A percentile compares a stretch with the other conserved stretches of the same genome.
Evolutionary conservation across 2,113 vertebrate genomes (phyloP).

Genomic region (Dicrurus megarhynchus): DNA sequence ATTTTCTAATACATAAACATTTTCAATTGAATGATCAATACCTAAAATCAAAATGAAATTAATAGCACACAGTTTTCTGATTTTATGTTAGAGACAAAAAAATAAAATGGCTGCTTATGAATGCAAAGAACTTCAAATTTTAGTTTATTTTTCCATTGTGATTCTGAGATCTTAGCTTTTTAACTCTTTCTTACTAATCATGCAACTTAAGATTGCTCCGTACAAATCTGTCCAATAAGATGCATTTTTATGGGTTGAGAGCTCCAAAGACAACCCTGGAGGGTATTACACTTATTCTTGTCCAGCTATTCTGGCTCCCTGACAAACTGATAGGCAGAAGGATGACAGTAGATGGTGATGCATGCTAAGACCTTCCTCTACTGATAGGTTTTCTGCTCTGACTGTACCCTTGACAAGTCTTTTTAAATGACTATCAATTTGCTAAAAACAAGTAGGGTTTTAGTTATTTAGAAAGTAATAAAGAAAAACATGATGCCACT

Average conservation of each 20-base stretch:
- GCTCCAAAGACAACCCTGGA: background rate
- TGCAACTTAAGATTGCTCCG: background rate
- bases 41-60: background rate
- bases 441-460: background rate
- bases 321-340: background rate
- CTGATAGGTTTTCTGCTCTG: background rate
- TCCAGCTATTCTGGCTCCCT: background rate
- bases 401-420: background rate
- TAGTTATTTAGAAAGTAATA: slow-evolving; percentile 23
- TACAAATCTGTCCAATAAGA: background rate
- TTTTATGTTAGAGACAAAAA: background rate
- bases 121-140: background rate
- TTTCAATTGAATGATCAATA: background rate
- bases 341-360: background rate
- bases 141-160: background rate
- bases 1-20: background rate
- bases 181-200: background rate
- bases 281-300: background rate
- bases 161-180: background rate
- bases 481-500: background rate
- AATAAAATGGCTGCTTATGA: background rate
- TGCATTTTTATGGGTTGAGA: background rate
- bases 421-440: background rate
- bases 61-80: background rate
- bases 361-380: background rate